Base-by-base conservation (phyloP, 2,888 invertebrate genomes). In the Biston betularia region DNA sequence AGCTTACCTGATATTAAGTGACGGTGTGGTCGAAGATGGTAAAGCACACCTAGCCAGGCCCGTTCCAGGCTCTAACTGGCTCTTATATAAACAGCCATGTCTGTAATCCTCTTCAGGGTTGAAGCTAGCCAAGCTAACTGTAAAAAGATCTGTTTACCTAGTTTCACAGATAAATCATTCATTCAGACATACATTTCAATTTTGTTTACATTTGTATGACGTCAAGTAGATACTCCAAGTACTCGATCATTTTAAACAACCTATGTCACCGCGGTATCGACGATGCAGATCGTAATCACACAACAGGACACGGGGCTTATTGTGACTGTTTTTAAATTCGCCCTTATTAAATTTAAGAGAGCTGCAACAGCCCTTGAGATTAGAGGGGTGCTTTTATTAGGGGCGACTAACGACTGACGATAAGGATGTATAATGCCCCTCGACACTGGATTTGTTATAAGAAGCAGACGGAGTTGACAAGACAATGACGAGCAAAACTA, bases 321-420 rank as follows among this genome's bases (percentile, higher is more conserved):
- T 90, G 90, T 89, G 89, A 90, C 85, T 88, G 83, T 88, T 90
- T 90, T 92, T 87, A 89, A 90, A 91, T 83, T 89, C 86, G 85
- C 87, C 85, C 83, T 91, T 91, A 92, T 92, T 92, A 90, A 91
- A 91, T 92, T 90, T 89, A 85, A 87, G 89, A 84, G 86, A 88
- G 85, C 82, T 86, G 81, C 85, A 83, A 86, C 86, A 88, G 80
- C 90, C 89, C 92, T 90, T 85, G 84, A 89, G 89, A 91, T 89
- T 89, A 88, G 82, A 88, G 87, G 88, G 91, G 88, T 86, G 88
- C 88, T 91, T 90, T 92, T 90, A 89, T 92, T 91, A 89, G 92
- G 92, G 92, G 88, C 86, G 89, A 87, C 88, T 90, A 91, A 92
- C 92, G 92, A 92, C 92, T 88, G 86, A 76, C 84, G 92, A 92